phyloP scores from a whole-genome alignment of 1,140 invertebrate genomes.

The Bombus vancouverensis region DNA sequence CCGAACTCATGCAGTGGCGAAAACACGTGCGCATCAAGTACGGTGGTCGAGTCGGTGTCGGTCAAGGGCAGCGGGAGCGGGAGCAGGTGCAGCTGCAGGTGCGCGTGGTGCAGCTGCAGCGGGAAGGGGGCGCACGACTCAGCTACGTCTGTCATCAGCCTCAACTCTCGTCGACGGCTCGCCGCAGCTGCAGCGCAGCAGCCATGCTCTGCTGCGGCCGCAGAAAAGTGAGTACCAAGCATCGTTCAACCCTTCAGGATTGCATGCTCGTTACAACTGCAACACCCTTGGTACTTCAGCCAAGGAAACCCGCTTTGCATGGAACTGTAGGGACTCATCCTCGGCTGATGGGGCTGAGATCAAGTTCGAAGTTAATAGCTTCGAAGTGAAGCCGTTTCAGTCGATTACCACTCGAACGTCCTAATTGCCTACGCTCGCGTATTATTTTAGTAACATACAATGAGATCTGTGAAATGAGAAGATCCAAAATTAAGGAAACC shows the following conservation, averaged over 20 bases:
- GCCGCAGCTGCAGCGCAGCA: constrained; percentile 79
- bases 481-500: neutral
- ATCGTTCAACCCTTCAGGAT: neutral
- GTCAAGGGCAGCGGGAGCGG: constrained; percentile 80
- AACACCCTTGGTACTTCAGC: neutral
- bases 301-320: neutral
- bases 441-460: neutral
- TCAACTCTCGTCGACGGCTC: constrained; percentile 76
- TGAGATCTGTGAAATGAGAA: neutral
- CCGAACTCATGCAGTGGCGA: constrained; percentile 83
- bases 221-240: constrained; percentile 87
- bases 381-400: neutral
- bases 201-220: constrained; percentile 93
- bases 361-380: neutral
- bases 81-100: constrained; percentile 80
- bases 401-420: too few species aligned
- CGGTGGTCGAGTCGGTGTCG: constrained; percentile 83
- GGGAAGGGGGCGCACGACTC: constrained; percentile 79
- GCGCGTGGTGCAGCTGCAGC: constrained; percentile 81
- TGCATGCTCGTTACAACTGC: constrained; percentile 2
- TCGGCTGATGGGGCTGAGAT: neutral
- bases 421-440: neutral
- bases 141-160: constrained; percentile 81
- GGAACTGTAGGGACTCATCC: neutral
- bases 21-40: constrained; percentile 84